phyloP scores from a whole-genome alignment of 2,797 vertebrate species.

The Pangasius djambal region DNA sequence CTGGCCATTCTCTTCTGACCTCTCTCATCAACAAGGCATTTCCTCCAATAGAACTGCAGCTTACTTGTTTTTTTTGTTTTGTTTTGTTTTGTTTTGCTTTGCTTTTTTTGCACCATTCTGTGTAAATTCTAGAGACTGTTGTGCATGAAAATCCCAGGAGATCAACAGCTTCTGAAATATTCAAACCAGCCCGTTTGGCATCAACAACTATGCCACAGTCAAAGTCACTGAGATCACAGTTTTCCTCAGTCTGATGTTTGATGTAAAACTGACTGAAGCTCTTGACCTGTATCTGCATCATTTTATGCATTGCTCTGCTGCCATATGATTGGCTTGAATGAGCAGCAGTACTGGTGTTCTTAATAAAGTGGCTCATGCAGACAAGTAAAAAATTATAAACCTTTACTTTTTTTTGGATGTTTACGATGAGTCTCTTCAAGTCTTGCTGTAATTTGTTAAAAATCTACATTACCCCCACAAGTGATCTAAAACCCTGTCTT shows the following conservation, averaged over 20 bases:
- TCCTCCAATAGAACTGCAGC: not conserved
- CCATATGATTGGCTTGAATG: not conserved
- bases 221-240: constrained; percentile 5
- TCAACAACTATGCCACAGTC: not conserved
- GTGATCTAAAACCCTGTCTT: not conserved
- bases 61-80: not conserved
- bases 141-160: not conserved
- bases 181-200: not conserved
- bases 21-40: not conserved
- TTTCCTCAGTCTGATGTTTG: constrained; percentile 2
- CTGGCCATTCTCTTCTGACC: not conserved
- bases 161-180: not conserved
- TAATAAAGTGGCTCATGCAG: not conserved
- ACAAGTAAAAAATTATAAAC: not conserved
- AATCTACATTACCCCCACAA: not conserved
- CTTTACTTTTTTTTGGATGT: not conserved
- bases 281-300: not conserved
- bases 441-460: not conserved
- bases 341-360: not conserved
- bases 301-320: not conserved
- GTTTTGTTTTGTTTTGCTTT: not conserved
- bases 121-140: not conserved
- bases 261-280: not conserved
- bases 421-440: not conserved
- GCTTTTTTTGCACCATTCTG: no score